Conservation (phyloP, 1,140 invertebrate species). For the Tetramorium parvispinum region DNA sequence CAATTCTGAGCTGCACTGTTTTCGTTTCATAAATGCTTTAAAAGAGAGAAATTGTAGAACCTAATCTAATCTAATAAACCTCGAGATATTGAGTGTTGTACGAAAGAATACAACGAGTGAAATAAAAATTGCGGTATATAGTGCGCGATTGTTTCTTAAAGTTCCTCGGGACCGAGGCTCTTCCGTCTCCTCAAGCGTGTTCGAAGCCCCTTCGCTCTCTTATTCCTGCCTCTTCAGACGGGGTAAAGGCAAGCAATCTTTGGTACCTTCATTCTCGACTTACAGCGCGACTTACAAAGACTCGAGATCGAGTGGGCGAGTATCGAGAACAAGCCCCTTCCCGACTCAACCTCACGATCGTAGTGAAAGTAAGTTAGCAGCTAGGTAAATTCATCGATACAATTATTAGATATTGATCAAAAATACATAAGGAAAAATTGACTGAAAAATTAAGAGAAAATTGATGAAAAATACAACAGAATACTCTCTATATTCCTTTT, state of each 20-base stretch:
- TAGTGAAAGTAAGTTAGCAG: slow-evolving; percentile 38
- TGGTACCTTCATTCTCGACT: slow-evolving; percentile 62
- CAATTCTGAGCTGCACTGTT: background rate
- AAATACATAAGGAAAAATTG: slow-evolving; percentile 18
- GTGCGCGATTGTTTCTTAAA: slow-evolving; percentile 51
- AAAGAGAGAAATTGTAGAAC: background rate
- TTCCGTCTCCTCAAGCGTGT: slow-evolving; percentile 41
- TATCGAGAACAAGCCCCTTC: slow-evolving; percentile 40
- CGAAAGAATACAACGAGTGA: slow-evolving; percentile 19
- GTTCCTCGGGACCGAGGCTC: slow-evolving; percentile 32
- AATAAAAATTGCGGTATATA: slow-evolving; percentile 42
- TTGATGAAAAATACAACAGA: background rate
- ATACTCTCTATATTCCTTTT: background rate
- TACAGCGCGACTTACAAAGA: slow-evolving; percentile 60
- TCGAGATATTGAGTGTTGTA: background rate
- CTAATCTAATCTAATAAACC: slow-evolving; percentile 42
- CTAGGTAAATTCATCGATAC: slow-evolving; percentile 8
- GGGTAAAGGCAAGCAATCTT: slow-evolving; percentile 45
- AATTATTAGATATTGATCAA: slow-evolving; percentile 33
- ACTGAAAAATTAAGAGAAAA: too few species aligned
- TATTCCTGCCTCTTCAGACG: slow-evolving; percentile 44
- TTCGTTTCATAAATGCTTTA: slow-evolving; percentile 9
- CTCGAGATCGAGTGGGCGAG: slow-evolving; percentile 60
- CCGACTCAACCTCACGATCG: background rate
- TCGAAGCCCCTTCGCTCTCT: slow-evolving; percentile 11